A percentile compares a stretch with the other conserved stretches of the same genome.
Conservation (phyloP, 2,888 invertebrate species). For the Lasioglossum vierecki region DNA sequence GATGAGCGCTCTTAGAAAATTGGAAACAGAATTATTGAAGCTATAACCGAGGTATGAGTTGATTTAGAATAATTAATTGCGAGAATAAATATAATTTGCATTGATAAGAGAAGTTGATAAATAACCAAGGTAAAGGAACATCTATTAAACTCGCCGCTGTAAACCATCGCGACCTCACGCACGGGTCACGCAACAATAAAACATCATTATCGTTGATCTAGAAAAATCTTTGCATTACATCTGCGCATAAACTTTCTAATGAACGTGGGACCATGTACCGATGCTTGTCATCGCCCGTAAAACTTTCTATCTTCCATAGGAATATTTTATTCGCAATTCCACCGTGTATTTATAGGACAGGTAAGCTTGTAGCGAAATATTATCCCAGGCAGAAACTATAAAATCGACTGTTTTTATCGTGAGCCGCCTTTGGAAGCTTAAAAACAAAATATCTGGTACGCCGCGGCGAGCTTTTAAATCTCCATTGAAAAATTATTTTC, state of each 20-base stretch:
- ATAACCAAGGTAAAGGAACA: neutral
- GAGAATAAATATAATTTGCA: neutral
- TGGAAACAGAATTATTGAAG: neutral
- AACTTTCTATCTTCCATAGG: constrained; percentile 6
- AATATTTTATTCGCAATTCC: neutral
- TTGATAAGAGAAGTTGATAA: neutral
- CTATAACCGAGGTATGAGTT: neutral
- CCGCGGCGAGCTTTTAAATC: neutral
- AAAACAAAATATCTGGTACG: neutral
- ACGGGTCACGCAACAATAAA: constrained; percentile 2
- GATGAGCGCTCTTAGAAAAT: neutral
- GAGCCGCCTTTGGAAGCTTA: neutral
- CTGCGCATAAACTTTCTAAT: constrained; percentile 9
- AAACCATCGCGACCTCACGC: neutral
- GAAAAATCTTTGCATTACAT: neutral
- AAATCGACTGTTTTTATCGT: neutral
- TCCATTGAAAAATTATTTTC: neutral
- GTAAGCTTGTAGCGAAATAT: neutral
- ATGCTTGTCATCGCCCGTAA: constrained; percentile 7
- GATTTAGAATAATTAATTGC: neutral
- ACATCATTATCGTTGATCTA: neutral
- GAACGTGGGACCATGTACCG: neutral
- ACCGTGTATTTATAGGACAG: neutral
- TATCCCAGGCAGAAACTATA: neutral
- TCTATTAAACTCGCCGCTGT: neutral